These are phyloP conservation scores for Tetrax tetrax DNA, from an alignment of 2,113 vertebrate genomes.

Conservation along the genomic window DNA sequence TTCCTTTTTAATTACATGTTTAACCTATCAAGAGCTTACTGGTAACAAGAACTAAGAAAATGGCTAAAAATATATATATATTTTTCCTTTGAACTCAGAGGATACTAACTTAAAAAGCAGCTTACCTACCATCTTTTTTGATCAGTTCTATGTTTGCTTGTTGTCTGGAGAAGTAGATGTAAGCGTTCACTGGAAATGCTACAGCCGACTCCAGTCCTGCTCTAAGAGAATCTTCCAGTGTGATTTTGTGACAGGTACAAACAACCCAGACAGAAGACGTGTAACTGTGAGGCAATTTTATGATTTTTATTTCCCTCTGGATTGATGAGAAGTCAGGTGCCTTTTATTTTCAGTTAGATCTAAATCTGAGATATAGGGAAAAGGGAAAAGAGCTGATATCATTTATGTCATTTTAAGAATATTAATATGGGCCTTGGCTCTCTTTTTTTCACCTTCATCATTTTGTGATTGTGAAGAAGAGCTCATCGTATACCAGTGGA, in stretches of 20 bases:
- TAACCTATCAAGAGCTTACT: background rate
- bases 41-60: background rate
- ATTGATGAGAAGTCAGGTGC: accelerated
- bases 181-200: background rate
- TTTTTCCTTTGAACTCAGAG: background rate
- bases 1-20: background rate
- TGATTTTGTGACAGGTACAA: background rate
- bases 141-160: background rate
- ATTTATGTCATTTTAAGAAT: background rate
- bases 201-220: background rate
- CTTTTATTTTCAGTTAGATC: background rate
- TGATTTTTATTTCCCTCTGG: background rate
- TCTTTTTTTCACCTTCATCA: background rate
- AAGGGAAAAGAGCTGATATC: background rate
- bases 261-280: background rate
- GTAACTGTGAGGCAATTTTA: background rate
- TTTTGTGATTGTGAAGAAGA: background rate
- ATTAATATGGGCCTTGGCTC: background rate
- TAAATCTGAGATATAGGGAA: background rate
- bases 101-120: background rate
- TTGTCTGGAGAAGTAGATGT: background rate
- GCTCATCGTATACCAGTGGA: background rate
- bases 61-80: background rate
- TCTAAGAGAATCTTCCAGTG: background rate
- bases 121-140: background rate